phyloP scores from a whole-genome alignment of 2,888 invertebrate genomes.

The Drosophila kanekoi region DNA sequence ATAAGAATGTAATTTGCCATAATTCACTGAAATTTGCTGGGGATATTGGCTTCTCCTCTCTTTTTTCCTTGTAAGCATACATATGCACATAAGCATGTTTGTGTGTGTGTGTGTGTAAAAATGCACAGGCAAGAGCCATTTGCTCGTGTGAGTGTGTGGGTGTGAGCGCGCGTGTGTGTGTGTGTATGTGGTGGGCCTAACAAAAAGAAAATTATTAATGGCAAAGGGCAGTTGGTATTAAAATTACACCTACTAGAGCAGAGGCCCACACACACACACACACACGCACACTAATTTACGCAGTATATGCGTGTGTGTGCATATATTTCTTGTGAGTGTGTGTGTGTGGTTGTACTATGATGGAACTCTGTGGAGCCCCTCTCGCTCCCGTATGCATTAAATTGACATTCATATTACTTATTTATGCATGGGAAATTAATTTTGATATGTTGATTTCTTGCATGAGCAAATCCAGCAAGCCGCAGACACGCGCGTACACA shows the following conservation, averaged over 20 bases:
- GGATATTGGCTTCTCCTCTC: constrained; percentile 61
- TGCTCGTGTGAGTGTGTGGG: neutral
- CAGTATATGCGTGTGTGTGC: constrained; percentile 4
- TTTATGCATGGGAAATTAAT: constrained; percentile 80
- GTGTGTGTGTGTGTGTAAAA: constrained; percentile 10
- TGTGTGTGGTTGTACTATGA: constrained; percentile 9
- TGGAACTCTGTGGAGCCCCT: constrained; percentile 10
- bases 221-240: constrained; percentile 67
- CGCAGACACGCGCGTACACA: constrained; percentile 15
- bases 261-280: constrained; percentile 23
- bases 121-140: constrained; percentile 24
- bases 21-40: constrained; percentile 80
- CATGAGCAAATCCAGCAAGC: constrained; percentile 63
- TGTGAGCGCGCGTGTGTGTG: constrained; percentile 4
- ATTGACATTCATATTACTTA: constrained; percentile 78
- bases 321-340: constrained; percentile 14
- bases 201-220: constrained; percentile 68
- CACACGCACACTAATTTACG: constrained; percentile 27
- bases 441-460: constrained; percentile 78
- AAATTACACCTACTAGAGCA: constrained; percentile 66
- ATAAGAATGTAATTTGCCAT: constrained; percentile 83
- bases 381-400: constrained; percentile 62
- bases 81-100: constrained; percentile 14
- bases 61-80: constrained; percentile 27
- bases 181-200: constrained; percentile 24